Conservation (phyloP, 2,113 vertebrate genomes). For the Oreochromis aureus region DNA sequence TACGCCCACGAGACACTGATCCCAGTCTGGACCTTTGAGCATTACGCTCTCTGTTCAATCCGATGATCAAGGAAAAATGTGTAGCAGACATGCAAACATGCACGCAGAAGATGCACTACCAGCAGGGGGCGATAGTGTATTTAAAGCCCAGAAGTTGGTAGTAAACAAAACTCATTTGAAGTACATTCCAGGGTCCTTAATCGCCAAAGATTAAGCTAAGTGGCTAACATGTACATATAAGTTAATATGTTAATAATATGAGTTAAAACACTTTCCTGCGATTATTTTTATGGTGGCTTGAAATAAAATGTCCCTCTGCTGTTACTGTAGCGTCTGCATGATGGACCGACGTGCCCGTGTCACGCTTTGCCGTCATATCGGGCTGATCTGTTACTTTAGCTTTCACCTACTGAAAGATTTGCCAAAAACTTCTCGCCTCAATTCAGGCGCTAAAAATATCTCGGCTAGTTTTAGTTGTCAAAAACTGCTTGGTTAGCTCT, state of each 20-base stretch:
- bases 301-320: background rate
- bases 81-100: background rate
- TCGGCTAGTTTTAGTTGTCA: background rate
- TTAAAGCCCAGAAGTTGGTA: background rate
- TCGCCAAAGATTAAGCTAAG: background rate
- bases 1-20: background rate
- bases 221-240: background rate
- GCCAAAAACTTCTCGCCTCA: background rate
- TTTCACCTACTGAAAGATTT: background rate
- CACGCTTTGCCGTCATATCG: background rate
- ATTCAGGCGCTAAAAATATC: background rate
- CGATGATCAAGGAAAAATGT: fast-evolving
- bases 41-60: background rate
- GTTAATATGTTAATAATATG: background rate
- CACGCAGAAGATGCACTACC: background rate
- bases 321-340: background rate
- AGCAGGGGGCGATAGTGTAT: background rate
- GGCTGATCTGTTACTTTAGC: background rate
- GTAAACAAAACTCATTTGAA: fast-evolving
- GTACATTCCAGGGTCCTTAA: background rate
- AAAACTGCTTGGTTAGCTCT: background rate
- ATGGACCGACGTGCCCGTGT: fast-evolving
- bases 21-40: background rate
- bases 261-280: fast-evolving
- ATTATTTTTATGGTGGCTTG: background rate